A percentile compares a stretch with the other conserved stretches of the same genome.
Evolutionary conservation across 2,888 invertebrate genomes (phyloP).

Genomic region (Slavum lentiscoides): DNA sequence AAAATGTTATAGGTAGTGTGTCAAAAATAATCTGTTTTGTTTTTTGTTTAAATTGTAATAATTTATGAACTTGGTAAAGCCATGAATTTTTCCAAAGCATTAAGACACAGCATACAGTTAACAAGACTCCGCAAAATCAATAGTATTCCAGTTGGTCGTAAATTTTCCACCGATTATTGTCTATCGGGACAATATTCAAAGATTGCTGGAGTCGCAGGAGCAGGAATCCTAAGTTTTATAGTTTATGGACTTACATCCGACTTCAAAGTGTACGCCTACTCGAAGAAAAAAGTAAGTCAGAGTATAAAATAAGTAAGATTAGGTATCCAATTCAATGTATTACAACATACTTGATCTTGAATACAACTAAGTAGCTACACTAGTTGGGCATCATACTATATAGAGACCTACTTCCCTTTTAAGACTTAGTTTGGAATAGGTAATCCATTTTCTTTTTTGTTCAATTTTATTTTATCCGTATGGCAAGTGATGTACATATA

Average conservation of each 20-base stretch:
- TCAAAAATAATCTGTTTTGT: too few relatives aligned
- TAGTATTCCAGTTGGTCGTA: conserved; percentile 15
- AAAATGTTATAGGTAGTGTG: too few relatives aligned
- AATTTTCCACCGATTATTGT: not conserved
- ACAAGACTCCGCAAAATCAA: conserved; percentile 13
- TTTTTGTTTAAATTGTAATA: too few relatives aligned
- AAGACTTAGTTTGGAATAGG: too few relatives aligned
- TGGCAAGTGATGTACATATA: too few relatives aligned
- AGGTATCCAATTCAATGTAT: too few relatives aligned
- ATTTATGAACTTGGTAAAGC: not conserved
- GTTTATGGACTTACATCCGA: conserved; percentile 5
- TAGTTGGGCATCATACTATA: too few relatives aligned
- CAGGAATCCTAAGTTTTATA: conserved; percentile 14
- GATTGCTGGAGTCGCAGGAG: conserved; percentile 3
- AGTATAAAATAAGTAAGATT: not conserved
- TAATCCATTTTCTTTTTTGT: too few relatives aligned
- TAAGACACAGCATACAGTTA: conserved; percentile 7
- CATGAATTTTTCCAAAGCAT: conserved; percentile 39
- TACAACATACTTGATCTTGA: too few relatives aligned
- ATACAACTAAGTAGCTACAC: too few relatives aligned
- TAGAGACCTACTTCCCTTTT: too few relatives aligned
- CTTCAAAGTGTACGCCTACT: conserved; percentile 3
- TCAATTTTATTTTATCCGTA: too few relatives aligned
- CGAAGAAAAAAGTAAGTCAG: conserved; percentile 36
- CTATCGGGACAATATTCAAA: not conserved